Evolutionary conservation across 2,113 vertebrate genomes (phyloP).

Genomic region (Ailurus styani): DNA sequence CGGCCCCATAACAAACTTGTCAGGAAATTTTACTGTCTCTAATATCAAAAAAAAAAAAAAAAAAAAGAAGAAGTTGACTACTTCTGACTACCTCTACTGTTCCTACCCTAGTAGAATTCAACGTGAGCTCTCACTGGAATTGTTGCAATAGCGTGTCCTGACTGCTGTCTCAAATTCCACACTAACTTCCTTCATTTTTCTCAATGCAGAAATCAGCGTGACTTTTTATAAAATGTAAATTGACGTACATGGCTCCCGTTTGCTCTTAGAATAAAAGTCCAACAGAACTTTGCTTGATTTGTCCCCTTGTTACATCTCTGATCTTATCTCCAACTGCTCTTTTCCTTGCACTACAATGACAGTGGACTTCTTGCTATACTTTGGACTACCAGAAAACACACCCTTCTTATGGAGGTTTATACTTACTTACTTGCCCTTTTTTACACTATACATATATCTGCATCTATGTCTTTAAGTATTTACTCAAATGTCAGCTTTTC

Average conservation of each 20-base stretch:
- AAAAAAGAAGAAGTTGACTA: neutral
- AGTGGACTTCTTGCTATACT: neutral
- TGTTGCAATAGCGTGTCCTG: neutral
- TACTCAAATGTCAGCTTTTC: neutral
- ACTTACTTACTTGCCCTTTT: neutral
- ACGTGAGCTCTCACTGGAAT: neutral
- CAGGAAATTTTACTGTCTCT: neutral
- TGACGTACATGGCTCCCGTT: neutral
- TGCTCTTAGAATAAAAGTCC: neutral
- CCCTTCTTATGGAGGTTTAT: neutral
- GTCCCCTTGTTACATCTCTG: rapidly evolving
- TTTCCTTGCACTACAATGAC: neutral
- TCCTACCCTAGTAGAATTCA: neutral
- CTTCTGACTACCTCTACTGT: neutral
- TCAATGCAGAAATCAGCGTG: neutral
- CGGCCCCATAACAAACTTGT: neutral
- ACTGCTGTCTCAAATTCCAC: neutral
- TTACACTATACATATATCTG: neutral
- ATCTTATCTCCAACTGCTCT: neutral
- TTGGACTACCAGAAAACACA: neutral
- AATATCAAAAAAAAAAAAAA: neutral
- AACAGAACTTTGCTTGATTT: neutral
- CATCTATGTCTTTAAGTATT: neutral
- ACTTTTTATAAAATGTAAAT: neutral
- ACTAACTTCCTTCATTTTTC: neutral